Base-by-base conservation (phyloP, 1,140 invertebrate genomes). In the Caenorhabditis briggsae region DNA sequence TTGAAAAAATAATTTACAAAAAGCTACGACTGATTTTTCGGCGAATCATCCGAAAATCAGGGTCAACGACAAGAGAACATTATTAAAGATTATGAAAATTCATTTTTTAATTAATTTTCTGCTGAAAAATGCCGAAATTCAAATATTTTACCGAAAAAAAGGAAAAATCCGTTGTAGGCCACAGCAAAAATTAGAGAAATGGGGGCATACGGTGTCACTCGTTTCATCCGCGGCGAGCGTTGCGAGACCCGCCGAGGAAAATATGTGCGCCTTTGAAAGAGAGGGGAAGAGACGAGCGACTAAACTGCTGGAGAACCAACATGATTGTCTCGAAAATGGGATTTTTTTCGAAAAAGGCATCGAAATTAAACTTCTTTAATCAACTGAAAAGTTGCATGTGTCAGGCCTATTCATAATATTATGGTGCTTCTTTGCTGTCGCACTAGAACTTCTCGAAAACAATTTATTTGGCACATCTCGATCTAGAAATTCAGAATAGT, bases 171-270 rank as follows among this genome's bases (percentile, higher is more conserved):
- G 20, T 3, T 46, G 46, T 78, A 78, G 70, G 70, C 70, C 70
- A 78, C 7, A 12, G 70, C 46, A 14, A 50, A 78, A 78, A 78
- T 46, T 61, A 50, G 43, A 78, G 70, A 78, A 78, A 78, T n/a
- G 41, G 14, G 12, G 12, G 70, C 1, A 8, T 78, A 78, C n/a
- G 70, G 70, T 78, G 43, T 23, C 46, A 46, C 46, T 78, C 70
- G 20, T 14, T 78, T n/a, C 41, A 16, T 50, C 16, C 25, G 33
- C 11, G 8, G 11, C 61, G 20, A 48, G 43, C 70, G 70, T n/a
- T 78, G 70, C 70, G 70, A 78, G 70, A 78, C 70, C 70, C 70
- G 53, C 25, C 43, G 33, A 9, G 18, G 70, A 78, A 78, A 78
- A 5, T 23, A n/a, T 12, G 11, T n/a, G 70, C 70, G 70, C 70